These are phyloP conservation scores for Tenthredo amoena DNA, from an alignment of 2,888 invertebrate species.

Conservation along the genomic window DNA sequence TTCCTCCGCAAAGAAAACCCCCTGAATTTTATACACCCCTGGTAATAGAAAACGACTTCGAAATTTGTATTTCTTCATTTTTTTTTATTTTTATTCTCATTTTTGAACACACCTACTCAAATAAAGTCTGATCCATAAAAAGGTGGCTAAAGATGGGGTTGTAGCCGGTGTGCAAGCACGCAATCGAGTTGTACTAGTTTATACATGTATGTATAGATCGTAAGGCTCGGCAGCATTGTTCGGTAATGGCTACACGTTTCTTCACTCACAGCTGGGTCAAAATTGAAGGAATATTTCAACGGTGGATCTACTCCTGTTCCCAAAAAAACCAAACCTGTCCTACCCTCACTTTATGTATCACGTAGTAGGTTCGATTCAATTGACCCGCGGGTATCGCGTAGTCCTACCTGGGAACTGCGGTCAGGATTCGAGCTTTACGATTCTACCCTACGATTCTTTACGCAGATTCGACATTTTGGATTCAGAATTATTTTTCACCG, in stretches of 20 bases:
- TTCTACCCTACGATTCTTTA: background rate
- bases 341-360: background rate
- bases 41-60: background rate
- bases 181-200: background rate
- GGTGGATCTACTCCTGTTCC: background rate
- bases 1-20: no score
- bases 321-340: background rate
- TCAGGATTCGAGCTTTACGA: background rate
- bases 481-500: background rate
- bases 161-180: background rate
- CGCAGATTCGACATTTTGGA: background rate
- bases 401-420: background rate
- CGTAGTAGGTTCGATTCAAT: background rate
- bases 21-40: no score
- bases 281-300: slow-evolving; percentile 38
- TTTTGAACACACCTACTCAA: background rate
- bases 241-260: slow-evolving; percentile 47
- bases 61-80: background rate
- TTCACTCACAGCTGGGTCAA: slow-evolving; percentile 46
- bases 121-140: background rate
- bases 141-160: background rate
- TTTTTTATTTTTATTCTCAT: background rate
- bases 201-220: background rate
- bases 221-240: slow-evolving; percentile 23
- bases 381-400: background rate